Conservation (phyloP, 2,113 vertebrate genomes). For the Amazona guildingii region DNA sequence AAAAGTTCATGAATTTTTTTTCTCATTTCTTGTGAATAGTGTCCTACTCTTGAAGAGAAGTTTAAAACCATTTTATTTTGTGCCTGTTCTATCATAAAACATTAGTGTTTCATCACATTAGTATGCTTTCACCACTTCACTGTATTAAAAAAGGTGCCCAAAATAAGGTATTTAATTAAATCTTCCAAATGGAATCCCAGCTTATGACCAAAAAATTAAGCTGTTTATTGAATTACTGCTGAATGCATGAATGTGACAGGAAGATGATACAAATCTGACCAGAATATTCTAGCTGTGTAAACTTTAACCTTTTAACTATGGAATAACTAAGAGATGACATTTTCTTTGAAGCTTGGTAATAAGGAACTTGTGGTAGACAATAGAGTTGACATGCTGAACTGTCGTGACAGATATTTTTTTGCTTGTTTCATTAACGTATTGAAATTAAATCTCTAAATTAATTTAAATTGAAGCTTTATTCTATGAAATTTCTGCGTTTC, state of each 20-base stretch:
- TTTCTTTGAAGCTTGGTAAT: background rate
- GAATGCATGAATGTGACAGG: background rate
- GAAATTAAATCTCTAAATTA: background rate
- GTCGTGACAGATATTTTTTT: background rate
- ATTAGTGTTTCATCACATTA: background rate
- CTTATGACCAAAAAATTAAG: background rate
- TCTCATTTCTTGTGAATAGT: background rate
- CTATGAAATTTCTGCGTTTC: background rate
- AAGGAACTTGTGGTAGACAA: background rate
- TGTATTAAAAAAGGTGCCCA: background rate
- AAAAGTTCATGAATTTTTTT: background rate
- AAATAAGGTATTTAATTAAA: background rate
- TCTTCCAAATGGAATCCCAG: background rate
- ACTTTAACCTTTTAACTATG: background rate
- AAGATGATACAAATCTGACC: background rate
- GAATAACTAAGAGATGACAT: background rate
- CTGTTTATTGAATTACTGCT: background rate
- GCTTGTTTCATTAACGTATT: background rate
- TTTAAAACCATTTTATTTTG: background rate
- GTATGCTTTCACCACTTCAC: background rate
- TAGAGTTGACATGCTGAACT: background rate
- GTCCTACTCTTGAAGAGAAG: background rate
- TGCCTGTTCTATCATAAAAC: background rate
- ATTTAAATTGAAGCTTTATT: background rate
- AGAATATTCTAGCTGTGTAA: background rate